Evolutionary conservation across 2,888 invertebrate species (phyloP).

Genomic region (Drosophila fungiperda): DNA sequence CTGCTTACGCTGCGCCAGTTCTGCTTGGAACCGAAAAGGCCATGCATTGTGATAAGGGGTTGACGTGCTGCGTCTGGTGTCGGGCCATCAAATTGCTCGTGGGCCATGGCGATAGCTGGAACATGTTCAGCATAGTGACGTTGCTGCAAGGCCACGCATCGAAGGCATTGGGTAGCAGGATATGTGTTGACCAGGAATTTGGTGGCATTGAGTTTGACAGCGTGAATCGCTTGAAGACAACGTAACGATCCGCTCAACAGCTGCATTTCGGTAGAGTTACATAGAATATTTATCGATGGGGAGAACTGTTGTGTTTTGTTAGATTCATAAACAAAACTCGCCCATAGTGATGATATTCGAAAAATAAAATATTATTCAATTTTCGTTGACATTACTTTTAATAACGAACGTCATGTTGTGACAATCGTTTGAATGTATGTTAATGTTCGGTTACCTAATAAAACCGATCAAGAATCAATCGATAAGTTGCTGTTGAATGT

Average conservation of each 20-base stretch:
- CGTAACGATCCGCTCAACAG: conserved; percentile 59
- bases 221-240: conserved; percentile 30
- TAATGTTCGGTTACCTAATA: not conserved
- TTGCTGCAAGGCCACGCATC: not conserved
- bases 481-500: not conserved
- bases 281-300: conserved; percentile 24
- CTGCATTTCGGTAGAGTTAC: conserved; percentile 53
- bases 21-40: conserved; percentile 93
- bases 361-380: not conserved
- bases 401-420: not conserved
- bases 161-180: not conserved
- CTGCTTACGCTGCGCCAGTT: conserved; percentile 95
- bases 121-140: conserved; percentile 25
- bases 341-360: not conserved
- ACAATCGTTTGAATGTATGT: not conserved
- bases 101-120: conserved; percentile 88
- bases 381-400: not conserved
- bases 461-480: not conserved
- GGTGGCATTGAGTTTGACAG: conserved; percentile 15
- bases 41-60: conserved; percentile 94
- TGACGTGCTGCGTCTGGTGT: conserved; percentile 81
- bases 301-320: not conserved
- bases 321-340: conserved; percentile 2
- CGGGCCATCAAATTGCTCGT: conserved; percentile 88
- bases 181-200: conserved; percentile 1